These are phyloP conservation scores for Tonatia bakeri DNA, from an alignment of 2,113 vertebrate genomes.

Conservation along the genomic window DNA sequence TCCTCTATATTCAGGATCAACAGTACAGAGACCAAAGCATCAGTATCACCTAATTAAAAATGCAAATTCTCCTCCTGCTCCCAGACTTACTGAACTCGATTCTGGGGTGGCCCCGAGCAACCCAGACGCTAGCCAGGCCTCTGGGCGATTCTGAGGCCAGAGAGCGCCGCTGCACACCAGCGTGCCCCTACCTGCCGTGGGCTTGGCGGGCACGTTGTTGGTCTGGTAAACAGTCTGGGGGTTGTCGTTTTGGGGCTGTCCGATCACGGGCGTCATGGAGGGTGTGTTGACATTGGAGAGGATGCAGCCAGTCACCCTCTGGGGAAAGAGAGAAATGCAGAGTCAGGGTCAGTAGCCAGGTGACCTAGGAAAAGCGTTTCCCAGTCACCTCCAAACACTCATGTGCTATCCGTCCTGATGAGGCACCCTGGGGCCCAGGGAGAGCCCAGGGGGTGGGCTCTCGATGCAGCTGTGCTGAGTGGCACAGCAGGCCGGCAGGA, in stretches of 20 bases:
- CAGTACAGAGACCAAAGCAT: background rate
- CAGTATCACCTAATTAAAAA: background rate
- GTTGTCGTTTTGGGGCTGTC: conserved; percentile 92
- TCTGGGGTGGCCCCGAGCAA: background rate
- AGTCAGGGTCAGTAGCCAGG: background rate
- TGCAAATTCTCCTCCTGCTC: background rate
- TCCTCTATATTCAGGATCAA: background rate
- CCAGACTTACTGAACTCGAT: background rate
- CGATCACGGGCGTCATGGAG: conserved; percentile 94
- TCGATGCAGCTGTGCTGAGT: accelerated
- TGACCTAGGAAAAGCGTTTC: background rate
- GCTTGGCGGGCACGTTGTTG: conserved; percentile 88
- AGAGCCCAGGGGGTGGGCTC: background rate
- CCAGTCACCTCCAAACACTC: background rate
- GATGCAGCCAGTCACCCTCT: conserved; percentile 99
- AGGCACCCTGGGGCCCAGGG: background rate
- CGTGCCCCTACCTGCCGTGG: conserved; percentile 85
- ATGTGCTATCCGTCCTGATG: background rate
- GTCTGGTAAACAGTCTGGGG: conserved; percentile 91
- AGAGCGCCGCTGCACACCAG: accelerated
- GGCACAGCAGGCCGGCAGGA: background rate
- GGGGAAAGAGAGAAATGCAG: background rate
- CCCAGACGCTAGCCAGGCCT: background rate
- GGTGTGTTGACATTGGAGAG: conserved; percentile 98
- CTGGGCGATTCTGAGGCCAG: background rate